These are phyloP conservation scores for Cheumatopsyche charites DNA, from an alignment of 1,140 invertebrate species.

Conservation along the genomic window DNA sequence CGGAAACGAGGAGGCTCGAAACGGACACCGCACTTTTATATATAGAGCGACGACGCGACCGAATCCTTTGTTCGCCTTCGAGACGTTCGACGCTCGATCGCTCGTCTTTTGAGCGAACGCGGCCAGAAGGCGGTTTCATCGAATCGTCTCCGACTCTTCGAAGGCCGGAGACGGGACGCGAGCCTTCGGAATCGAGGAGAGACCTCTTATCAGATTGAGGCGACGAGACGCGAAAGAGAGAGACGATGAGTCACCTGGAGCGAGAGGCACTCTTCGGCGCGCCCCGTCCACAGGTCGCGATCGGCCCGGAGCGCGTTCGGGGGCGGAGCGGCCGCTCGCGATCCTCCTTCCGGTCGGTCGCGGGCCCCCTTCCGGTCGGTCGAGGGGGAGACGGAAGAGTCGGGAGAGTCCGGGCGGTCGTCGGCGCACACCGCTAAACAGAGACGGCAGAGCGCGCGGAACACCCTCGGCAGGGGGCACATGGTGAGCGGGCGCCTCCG, in stretches of 20 bases:
- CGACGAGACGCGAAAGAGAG: too few species aligned
- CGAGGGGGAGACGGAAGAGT: too few species aligned
- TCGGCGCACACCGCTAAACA: constrained; percentile 9
- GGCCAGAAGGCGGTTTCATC: neutral
- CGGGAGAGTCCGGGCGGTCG: too few species aligned
- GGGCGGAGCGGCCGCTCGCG: neutral
- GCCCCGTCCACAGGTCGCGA: neutral
- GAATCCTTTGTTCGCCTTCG: constrained; percentile 15
- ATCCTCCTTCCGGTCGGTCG: neutral
- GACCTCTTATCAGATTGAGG: too few species aligned
- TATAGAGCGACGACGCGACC: constrained; percentile 22
- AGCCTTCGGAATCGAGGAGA: too few species aligned
- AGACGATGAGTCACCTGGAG: neutral
- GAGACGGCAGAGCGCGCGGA: constrained; percentile 23
- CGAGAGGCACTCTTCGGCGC: neutral
- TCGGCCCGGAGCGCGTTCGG: neutral
- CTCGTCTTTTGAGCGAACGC: neutral
- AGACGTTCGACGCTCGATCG: neutral
- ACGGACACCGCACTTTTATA: constrained; percentile 1
- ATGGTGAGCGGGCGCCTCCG: neutral
- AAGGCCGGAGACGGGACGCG: neutral
- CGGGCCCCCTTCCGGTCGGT: neutral
- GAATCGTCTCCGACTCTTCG: neutral
- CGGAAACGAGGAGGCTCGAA: neutral
- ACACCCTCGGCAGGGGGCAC: neutral